Base-by-base conservation (phyloP, 2,797 vertebrate genomes). In the Philypnodon macrostomus region DNA sequence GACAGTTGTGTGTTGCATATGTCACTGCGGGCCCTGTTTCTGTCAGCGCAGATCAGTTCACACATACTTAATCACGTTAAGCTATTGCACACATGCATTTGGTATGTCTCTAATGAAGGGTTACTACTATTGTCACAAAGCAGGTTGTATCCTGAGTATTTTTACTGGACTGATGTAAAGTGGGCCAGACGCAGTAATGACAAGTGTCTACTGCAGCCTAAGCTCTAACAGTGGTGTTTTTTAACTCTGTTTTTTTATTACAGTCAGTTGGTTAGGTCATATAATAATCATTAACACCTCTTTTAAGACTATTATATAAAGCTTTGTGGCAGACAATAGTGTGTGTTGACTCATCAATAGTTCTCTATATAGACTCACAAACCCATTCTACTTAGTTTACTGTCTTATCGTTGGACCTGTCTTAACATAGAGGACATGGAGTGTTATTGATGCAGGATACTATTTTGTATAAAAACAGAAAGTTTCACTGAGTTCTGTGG, bases 21-120 rank as follows among this genome's bases (percentile, higher is more conserved):
- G 47, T 74, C 59, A 56, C 67, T 53, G 40, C 18, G 55, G 53
- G 32, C 33, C 36, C 39, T 58, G 30, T 51, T 65, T 70, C 54
- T 80, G 64, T 75, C 60, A 51, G 5, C 29, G 31, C 2, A 49
- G 41, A 75, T 78, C 64, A 72, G 59, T 60, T 61, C 51, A 29
- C 70, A 51, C 55, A 36, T 36, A 26, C 35, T 73, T 63, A 59
- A 68, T 78, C 64, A 55, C 61, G n/a, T 65, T 57, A 70, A 61
- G 67, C 40, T 33, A 9, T 48, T 35, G 13, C 40, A 45, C 34
- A 62, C 57, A 66, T 35, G 27, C 36, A 48, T 68, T 31, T 67
- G 79, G 80, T 84, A 85, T 85, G 85, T 59, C 27, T 70, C 69
- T 81, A 84, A 85, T 88, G 58, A 85, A 48, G 29, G 78, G 73